A percentile compares a stretch with the other conserved stretches of the same genome.
phyloP scores from a whole-genome alignment of 1,140 invertebrate genomes.

The Zaprionus inermis region DNA sequence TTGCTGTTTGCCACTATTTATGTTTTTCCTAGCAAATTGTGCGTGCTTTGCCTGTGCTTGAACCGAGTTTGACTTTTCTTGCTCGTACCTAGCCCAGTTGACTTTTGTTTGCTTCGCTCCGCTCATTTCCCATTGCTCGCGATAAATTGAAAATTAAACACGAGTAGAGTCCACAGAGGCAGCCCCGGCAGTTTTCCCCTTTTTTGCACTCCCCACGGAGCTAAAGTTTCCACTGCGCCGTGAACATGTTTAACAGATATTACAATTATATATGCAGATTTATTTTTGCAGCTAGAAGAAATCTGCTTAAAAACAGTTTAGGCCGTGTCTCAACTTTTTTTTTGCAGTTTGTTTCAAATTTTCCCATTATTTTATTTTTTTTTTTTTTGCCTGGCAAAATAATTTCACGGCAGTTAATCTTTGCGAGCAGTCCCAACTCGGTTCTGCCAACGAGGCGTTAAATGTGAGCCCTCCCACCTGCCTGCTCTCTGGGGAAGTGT shows the following conservation, averaged over 20 bases:
- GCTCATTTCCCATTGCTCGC: conserved; percentile 58
- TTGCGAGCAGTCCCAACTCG: conserved; percentile 32
- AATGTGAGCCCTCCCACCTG: conserved; percentile 40
- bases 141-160: conserved; percentile 75
- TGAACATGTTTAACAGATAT: neutral
- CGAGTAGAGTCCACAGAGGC: conserved; percentile 29
- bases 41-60: conserved; percentile 58
- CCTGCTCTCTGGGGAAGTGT: neutral
- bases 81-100: neutral
- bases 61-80: conserved; percentile 20
- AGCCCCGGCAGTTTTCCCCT: too few relatives aligned
- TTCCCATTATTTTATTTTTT: conserved; percentile 34
- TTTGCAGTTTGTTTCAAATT: conserved; percentile 24
- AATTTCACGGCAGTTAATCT: conserved; percentile 80
- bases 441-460: conserved; percentile 69
- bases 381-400: conserved; percentile 49
- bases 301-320: neutral
- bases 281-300: neutral
- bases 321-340: neutral
- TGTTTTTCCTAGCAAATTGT: conserved; percentile 81
- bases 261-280: neutral
- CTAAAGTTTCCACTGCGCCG: neutral
- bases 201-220: conserved; percentile 43
- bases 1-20: conserved; percentile 69
- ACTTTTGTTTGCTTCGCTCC: conserved; percentile 23